These are phyloP conservation scores for Atlantisia rogersi DNA, from an alignment of 2,113 vertebrate genomes.

Conservation along the genomic window DNA sequence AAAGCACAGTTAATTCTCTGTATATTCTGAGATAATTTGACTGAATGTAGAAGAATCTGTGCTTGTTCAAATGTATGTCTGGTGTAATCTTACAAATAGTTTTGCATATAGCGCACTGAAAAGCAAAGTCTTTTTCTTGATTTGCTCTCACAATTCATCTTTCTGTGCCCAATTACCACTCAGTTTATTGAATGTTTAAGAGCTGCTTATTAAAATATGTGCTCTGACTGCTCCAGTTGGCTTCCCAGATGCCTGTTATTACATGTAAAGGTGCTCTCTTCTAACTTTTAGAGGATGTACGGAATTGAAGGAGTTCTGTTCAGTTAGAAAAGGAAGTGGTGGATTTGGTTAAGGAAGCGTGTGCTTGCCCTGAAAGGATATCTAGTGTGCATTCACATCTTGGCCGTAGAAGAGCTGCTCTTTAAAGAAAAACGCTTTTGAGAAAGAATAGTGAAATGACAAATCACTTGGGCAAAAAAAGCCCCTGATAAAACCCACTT, in stretches of 20 bases:
- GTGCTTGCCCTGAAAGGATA: conserved; percentile 42
- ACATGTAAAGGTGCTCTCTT: conserved; percentile 24
- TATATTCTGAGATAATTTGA: conserved; percentile 71
- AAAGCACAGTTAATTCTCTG: conserved; percentile 55
- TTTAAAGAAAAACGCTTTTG: conserved; percentile 14
- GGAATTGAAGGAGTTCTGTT: conserved; percentile 59
- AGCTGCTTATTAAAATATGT: conserved; percentile 64
- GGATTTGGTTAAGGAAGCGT: conserved; percentile 66
- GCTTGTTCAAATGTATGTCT: conserved; percentile 72
- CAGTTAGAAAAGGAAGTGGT: conserved; percentile 62
- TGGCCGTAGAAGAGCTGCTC: neutral
- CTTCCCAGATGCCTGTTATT: conserved; percentile 64
- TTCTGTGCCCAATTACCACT: conserved; percentile 72
- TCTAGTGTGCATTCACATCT: conserved; percentile 34
- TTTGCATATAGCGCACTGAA: conserved; percentile 55
- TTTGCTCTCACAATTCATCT: conserved; percentile 75
- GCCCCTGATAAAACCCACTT: neutral
- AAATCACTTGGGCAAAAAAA: conserved; percentile 47
- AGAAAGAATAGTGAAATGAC: neutral
- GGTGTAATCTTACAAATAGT: conserved; percentile 72
- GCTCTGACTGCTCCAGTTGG: conserved; percentile 23
- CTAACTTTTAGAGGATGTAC: conserved; percentile 47
- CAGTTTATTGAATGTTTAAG: conserved; percentile 69
- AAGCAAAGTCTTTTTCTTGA: conserved; percentile 65
- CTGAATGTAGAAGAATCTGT: conserved; percentile 63